Base-by-base conservation (phyloP, 2,113 vertebrate genomes). In the Catagonus wagneri region DNA sequence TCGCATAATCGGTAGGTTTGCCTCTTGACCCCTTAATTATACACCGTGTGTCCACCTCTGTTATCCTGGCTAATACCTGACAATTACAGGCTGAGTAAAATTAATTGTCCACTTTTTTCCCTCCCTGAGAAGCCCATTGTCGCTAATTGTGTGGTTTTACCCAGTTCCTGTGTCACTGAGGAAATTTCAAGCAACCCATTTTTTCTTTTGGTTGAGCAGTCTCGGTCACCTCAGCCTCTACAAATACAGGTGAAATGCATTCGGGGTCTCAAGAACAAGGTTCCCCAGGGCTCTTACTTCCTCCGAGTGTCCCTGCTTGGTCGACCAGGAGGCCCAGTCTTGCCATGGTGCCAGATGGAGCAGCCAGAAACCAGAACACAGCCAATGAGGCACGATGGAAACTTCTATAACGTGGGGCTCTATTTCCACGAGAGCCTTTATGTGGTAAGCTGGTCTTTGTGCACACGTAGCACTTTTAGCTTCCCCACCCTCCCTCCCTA, bases 251-350 rank as follows among this genome's bases (percentile, higher is more conserved):
- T 99, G 94, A 98, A 97, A 95, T 99, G 99, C 97, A 94, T 99
- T 19, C 98, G 99, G 36, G 99, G 99, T 52, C 98, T 99, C 93
- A 99, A 99, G 97, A 99, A 99, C 98, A 99, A 99, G 93, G 98
- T 99, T 63, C 99, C 99, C 34, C 98, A 95, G 97, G 99, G 99
- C 56, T 98, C 89, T 81, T 99, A 99, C 87, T 17, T 96, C 20
- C 97, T 99, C 92, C 98, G 96, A 54, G 96, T 99, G 98, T 99
- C 99, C 91, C 97, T 99, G 83, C 98, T 99, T 79, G 97, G 97
- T 65, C 66, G 19, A 65, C 98, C 99, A 6, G 99, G 99, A 9
- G 99, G 98, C 78, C 75, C 89, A 29, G 92, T 94, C n/a, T 92
- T 99, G 72, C 88, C 90, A 6, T 98, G 98, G 98, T 90, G 96